These are phyloP conservation scores for Athalia rosae DNA, from an alignment of 2,888 invertebrate species.

Conservation along the genomic window DNA sequence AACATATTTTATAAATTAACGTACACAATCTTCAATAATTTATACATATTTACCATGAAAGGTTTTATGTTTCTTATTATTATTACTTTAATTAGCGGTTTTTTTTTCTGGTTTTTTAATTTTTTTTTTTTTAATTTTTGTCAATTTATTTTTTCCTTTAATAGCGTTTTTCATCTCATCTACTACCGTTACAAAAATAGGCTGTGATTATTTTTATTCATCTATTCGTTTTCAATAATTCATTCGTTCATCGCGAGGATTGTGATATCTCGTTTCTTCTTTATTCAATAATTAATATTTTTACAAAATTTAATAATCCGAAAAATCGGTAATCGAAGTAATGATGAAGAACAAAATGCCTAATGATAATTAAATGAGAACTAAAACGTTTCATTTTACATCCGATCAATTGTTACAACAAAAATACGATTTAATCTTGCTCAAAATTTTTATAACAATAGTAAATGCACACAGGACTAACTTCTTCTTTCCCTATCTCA, in stretches of 20 bases:
- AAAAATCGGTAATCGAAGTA: too few species aligned
- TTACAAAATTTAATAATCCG: not conserved
- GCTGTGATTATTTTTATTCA: not conserved
- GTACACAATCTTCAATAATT: slow-evolving; percentile 69
- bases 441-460: slow-evolving; percentile 44
- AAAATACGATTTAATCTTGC: slow-evolving; percentile 12
- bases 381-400: not conserved
- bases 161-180: slow-evolving; percentile 22
- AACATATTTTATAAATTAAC: slow-evolving; percentile 74
- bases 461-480: slow-evolving; percentile 46
- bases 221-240: slow-evolving; percentile 3
- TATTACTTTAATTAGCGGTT: not conserved
- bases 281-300: not conserved
- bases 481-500: slow-evolving; percentile 22
- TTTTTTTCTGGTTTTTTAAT: not conserved
- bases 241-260: not conserved
- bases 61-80: not conserved
- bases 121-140: slow-evolving; percentile 1
- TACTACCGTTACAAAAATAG: slow-evolving; percentile 43
- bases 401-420: slow-evolving; percentile 9
- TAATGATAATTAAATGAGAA: slow-evolving; percentile 1
- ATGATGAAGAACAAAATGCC: too few species aligned
- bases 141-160: slow-evolving; percentile 19
- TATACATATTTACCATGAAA: slow-evolving; percentile 54
- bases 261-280: not conserved